These are phyloP conservation scores for Galerucella pusilla DNA, from an alignment of 2,888 invertebrate species.

Conservation along the genomic window DNA sequence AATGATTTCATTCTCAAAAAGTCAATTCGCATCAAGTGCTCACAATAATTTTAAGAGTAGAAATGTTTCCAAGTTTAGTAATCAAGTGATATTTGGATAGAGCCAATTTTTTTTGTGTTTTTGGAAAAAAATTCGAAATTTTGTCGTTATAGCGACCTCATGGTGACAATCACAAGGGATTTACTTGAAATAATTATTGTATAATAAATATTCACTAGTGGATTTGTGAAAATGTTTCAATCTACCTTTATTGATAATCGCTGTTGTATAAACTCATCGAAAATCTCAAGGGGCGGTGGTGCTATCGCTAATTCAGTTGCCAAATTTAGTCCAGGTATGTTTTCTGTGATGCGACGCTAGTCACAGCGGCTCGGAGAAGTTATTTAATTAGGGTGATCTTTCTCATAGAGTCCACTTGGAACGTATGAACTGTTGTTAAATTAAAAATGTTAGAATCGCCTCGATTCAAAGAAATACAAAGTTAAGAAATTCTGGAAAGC, in stretches of 20 bases:
- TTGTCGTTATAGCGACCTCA: neutral
- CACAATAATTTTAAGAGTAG: no score
- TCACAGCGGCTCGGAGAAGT: constrained; percentile 57
- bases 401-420: constrained; percentile 29
- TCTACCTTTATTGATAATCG: neutral
- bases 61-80: no score
- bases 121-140: neutral
- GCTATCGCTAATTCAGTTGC: constrained; percentile 57
- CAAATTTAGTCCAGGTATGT: constrained; percentile 61
- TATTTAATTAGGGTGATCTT: constrained; percentile 30
- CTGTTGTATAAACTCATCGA: neutral
- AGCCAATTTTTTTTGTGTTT: no score
- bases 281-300: constrained; percentile 51
- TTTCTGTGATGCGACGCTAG: constrained; percentile 61
- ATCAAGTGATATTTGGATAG: no score
- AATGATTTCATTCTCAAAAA: no score
- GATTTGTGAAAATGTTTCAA: neutral
- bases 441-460: neutral
- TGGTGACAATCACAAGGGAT: neutral
- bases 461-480: neutral
- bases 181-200: neutral
- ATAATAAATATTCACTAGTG: neutral
- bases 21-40: no score
- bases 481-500: neutral
- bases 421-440: constrained; percentile 25